Evolutionary conservation across 2,113 vertebrate species (phyloP).

Genomic region (Zosterops lateralis): DNA sequence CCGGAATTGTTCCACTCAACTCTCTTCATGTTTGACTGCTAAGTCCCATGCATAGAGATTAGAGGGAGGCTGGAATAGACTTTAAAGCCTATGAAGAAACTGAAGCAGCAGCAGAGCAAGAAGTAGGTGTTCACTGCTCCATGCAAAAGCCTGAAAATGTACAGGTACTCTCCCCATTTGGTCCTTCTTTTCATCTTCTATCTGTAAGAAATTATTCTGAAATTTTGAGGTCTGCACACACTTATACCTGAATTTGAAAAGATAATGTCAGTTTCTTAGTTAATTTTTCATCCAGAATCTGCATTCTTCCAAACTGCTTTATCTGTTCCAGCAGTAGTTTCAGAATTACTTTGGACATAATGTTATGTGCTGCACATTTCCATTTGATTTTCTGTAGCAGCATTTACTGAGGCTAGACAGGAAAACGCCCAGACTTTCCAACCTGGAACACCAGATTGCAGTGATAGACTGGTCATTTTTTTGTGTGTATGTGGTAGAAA

Average conservation of each 20-base stretch:
- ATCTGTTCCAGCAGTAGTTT: neutral
- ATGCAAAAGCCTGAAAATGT: neutral
- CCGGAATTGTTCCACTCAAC: neutral
- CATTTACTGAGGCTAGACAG: neutral
- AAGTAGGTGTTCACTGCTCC: neutral
- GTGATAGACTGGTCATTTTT: neutral
- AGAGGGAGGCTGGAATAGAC: neutral
- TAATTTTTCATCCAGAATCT: neutral
- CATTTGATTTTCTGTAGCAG: neutral
- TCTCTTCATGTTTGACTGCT: neutral
- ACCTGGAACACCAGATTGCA: neutral
- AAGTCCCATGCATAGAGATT: slow-evolving; percentile 4
- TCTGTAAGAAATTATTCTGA: neutral
- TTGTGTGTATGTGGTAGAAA: neutral
- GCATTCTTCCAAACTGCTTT: neutral
- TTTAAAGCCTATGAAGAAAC: neutral
- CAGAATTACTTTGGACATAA: neutral
- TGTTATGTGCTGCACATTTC: neutral
- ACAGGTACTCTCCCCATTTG: neutral
- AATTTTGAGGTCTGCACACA: neutral
- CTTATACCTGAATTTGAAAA: neutral
- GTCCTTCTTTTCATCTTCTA: neutral
- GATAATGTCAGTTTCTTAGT: neutral
- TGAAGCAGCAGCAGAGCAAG: neutral
- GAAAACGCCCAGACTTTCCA: neutral